Conservation (phyloP, 2,888 invertebrate species). For the Lumbricus terrestris region DNA sequence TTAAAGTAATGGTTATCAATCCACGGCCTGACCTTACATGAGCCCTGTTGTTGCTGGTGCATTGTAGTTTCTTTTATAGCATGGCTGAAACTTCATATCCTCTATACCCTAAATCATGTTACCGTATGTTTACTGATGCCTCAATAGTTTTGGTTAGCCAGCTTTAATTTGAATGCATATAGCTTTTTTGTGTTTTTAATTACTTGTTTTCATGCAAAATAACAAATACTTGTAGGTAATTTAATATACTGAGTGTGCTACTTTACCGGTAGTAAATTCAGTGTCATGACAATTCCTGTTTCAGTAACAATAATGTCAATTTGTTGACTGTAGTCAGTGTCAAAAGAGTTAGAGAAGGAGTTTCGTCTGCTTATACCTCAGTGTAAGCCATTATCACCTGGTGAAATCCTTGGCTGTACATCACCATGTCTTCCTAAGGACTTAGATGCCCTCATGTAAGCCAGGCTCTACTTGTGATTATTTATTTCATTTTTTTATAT, state of each 20-base stretch:
- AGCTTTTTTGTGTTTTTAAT: background rate
- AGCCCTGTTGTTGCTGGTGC: background rate
- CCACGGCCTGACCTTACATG: background rate
- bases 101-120: background rate
- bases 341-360: slow-evolving; percentile 41
- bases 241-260: background rate
- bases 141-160: background rate
- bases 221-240: too few relatives aligned
- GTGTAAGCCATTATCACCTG: slow-evolving; percentile 90
- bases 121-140: background rate
- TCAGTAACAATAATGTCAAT: background rate
- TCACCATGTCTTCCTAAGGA: slow-evolving; percentile 77
- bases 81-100: background rate
- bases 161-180: background rate
- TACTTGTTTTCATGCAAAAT: background rate
- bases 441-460: slow-evolving; percentile 70
- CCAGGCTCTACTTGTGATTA: background rate
- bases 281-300: background rate
- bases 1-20: background rate
- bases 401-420: slow-evolving; percentile 96
- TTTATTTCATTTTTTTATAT: background rate
- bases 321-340: slow-evolving; percentile 31
- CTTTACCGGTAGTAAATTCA: background rate
- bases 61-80: background rate
- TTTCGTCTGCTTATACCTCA: slow-evolving; percentile 69